Conservation (phyloP, 2,797 vertebrate genomes). For the Enteromius mattozi region DNA sequence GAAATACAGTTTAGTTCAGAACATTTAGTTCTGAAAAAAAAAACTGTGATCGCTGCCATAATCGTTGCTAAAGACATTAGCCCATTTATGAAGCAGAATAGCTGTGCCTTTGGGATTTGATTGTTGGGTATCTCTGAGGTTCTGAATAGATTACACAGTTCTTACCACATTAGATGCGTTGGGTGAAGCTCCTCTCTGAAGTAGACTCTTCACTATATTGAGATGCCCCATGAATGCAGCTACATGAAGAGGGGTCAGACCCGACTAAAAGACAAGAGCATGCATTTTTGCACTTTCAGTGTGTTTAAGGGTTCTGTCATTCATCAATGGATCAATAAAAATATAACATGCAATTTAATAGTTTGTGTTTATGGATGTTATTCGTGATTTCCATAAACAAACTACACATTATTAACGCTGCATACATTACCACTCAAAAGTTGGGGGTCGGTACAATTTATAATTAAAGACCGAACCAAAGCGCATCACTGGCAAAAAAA, state of each 20-base stretch:
- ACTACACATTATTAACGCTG: neutral
- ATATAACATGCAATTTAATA: neutral
- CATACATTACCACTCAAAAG: neutral
- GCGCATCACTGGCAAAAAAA: neutral
- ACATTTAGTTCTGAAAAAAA: neutral
- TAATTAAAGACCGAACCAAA: neutral
- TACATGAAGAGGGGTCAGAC: conserved; percentile 95
- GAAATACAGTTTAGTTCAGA: neutral
- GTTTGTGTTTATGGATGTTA: too few relatives aligned
- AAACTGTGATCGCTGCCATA: conserved; percentile 8
- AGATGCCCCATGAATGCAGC: conserved; percentile 97
- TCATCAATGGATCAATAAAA: neutral
- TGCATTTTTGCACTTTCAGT: neutral
- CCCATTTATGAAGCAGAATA: neutral
- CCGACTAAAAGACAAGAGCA: conserved; percentile 80
- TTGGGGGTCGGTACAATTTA: neutral
- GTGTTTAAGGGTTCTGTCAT: neutral
- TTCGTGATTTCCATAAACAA: too few relatives aligned
- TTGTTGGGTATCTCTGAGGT: conserved; percentile 17
- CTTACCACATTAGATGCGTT: conserved; percentile 98
- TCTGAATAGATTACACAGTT: neutral
- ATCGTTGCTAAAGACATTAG: conserved; percentile 12
- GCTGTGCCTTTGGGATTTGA: neutral
- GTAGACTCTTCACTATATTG: conserved; percentile 90
- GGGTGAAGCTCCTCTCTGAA: conserved; percentile 92